Base-by-base conservation (phyloP, 2,113 vertebrate species). In the Bujurquina vittata region DNA sequence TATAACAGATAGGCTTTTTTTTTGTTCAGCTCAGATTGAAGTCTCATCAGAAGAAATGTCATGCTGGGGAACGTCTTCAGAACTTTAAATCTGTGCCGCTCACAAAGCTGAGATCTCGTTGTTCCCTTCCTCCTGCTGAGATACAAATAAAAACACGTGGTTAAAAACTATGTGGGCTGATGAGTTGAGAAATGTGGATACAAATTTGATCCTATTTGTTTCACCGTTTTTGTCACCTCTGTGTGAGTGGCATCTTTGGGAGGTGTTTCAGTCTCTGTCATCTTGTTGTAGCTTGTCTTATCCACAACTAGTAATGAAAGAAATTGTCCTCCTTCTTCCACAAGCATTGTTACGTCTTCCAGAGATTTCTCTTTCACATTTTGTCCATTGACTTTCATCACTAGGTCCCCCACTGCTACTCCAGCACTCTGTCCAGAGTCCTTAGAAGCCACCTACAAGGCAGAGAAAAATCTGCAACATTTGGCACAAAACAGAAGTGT, bases 311-410 rank as follows among this genome's bases (percentile, higher is more conserved):
- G 22, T 77, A 96, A 81, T 46, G 84, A 88, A 49, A 95, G 85
- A 79, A 46, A 52, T 7, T 9, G 7, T 18, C 94, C 88, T 1
- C 86, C 94, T 57, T 93, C 90, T 20, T 94, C 89, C 60, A 96
- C 86, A 23, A 94, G 85, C 80, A 86, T 33, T 6, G 95, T 94
- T 61, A 93, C 94, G 12, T 96, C 94, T 37, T 93, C 93, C 76
- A 95, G 80, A 79, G 26, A 65, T 79, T 95, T 88, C 17, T 92
- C 85, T 29, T 93, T 94, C 83, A 97, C 91, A 56, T 96, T 93
- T 76, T 87, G 73, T 73, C 96, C 96, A 3, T 97, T 97, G 55
- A 97, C 93, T 78, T 97, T 96, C 29, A 96, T 83, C 67, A 97
- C 56, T 26, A 94, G 67, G 5, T 97, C 96, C 74, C 96, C 96